These are phyloP conservation scores for Girardia tigrina DNA, from an alignment of 2,888 invertebrate species.

Conservation along the genomic window DNA sequence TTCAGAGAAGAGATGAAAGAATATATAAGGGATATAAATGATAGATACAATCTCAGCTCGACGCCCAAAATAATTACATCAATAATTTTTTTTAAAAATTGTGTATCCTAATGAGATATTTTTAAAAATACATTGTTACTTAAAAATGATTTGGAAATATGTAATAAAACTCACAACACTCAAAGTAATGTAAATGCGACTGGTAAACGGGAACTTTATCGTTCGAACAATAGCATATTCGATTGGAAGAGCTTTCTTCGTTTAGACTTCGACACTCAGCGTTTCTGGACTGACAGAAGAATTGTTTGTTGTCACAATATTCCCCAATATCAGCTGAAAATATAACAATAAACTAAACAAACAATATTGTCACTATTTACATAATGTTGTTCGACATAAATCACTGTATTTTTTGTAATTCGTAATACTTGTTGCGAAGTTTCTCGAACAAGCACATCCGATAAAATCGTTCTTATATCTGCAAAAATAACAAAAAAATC, in stretches of 20 bases:
- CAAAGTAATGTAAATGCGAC: constrained; percentile 29
- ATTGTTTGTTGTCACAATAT: constrained; percentile 21
- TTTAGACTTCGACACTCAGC: background rate
- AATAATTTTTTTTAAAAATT: too few relatives aligned
- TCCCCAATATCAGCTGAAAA: constrained; percentile 35
- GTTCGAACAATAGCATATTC: background rate
- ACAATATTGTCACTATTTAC: background rate
- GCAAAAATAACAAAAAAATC: background rate
- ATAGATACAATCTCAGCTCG: too few relatives aligned
- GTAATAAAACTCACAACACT: constrained; percentile 37
- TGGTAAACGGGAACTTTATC: constrained; percentile 35
- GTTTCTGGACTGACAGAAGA: constrained; percentile 26
- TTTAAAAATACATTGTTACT: too few relatives aligned
- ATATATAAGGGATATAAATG: too few relatives aligned
- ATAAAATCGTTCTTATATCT: constrained; percentile 28
- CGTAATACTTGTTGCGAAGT: background rate
- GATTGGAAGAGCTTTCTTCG: background rate
- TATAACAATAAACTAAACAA: background rate
- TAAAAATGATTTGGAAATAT: too few relatives aligned
- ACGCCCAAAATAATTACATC: too few relatives aligned
- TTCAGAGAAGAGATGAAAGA: too few relatives aligned
- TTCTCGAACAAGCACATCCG: constrained; percentile 25
- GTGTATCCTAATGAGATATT: too few relatives aligned
- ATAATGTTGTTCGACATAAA: constrained; percentile 18
- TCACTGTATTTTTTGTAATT: constrained; percentile 4